phyloP scores from a whole-genome alignment of 2,888 invertebrate species.

The Formica aserva region DNA sequence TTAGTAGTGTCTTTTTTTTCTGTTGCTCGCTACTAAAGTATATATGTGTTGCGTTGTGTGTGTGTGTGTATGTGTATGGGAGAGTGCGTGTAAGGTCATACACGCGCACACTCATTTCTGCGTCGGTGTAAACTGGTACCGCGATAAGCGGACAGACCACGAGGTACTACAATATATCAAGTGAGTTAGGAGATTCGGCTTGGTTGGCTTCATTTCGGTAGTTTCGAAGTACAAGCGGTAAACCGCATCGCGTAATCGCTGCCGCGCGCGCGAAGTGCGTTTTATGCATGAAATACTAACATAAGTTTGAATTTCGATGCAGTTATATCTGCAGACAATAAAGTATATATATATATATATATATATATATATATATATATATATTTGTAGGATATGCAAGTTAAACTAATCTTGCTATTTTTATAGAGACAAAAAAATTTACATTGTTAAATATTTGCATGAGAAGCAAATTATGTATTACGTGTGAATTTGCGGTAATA shows the following conservation, averaged over 20 bases:
- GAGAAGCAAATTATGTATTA: neutral
- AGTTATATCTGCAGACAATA: neutral
- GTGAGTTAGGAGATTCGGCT: conserved; percentile 51
- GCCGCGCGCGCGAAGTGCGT: conserved; percentile 9
- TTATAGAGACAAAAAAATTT: neutral
- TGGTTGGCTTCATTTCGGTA: conserved; percentile 54
- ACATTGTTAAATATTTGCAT: neutral
- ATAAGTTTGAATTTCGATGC: neutral
- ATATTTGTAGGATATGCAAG: neutral
- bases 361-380: no score
- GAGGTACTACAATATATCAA: conserved; percentile 57
- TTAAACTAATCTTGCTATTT: neutral
- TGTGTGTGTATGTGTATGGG: conserved; percentile 53
- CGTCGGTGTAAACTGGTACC: conserved; percentile 51
- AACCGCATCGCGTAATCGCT: conserved; percentile 43
- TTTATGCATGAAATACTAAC: neutral
- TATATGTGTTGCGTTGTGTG: conserved; percentile 20
- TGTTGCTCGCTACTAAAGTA: conserved; percentile 62
- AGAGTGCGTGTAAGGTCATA: conserved; percentile 54
- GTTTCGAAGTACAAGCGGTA: conserved; percentile 47
- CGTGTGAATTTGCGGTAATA: neutral
- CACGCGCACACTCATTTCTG: conserved; percentile 69
- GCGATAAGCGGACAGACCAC: conserved; percentile 54
- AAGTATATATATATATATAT: neutral
- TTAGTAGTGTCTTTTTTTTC: conserved; percentile 66